These are phyloP conservation scores for Orchesellides sinensis DNA, from an alignment of 2,888 invertebrate genomes.

Conservation along the genomic window DNA sequence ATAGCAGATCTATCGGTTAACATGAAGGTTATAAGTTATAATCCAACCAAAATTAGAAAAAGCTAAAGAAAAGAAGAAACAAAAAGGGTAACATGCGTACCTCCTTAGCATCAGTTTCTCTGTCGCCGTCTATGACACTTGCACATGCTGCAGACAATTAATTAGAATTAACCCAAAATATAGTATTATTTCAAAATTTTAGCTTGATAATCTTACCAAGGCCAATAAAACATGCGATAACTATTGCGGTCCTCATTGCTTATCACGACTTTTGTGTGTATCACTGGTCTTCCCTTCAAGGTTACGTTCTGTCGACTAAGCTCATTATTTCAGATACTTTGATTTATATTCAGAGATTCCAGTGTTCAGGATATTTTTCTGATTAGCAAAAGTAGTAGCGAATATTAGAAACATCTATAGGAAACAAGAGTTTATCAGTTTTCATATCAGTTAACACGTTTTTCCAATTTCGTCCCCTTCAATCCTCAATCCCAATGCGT, in stretches of 20 bases:
- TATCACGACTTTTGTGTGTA: too few relatives aligned
- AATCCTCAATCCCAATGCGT: too few relatives aligned
- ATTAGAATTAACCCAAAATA: background rate
- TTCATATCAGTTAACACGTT: background rate
- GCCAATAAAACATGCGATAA: conserved; percentile 31
- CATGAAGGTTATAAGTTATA: background rate
- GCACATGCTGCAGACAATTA: conserved; percentile 34
- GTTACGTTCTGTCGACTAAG: conserved; percentile 25
- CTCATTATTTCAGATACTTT: background rate
- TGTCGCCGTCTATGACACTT: conserved; percentile 13
- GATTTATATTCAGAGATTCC: conserved; percentile 20
- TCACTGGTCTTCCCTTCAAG: conserved; percentile 32
- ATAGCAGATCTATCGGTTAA: conserved; percentile 9
- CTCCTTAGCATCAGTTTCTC: background rate
- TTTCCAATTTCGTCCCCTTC: background rate
- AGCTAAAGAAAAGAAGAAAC: too few relatives aligned
- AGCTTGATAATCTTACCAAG: conserved; percentile 27
- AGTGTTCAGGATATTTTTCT: too few relatives aligned
- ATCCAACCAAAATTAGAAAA: too few relatives aligned
- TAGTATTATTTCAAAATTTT: background rate
- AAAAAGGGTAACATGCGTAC: background rate
- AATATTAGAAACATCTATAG: too few relatives aligned
- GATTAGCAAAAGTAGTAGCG: too few relatives aligned
- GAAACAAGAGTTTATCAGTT: background rate
- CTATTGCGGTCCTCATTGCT: conserved; percentile 45